Conservation (phyloP, 2,797 vertebrate species). For the Pseudocheirus occidentalis region DNA sequence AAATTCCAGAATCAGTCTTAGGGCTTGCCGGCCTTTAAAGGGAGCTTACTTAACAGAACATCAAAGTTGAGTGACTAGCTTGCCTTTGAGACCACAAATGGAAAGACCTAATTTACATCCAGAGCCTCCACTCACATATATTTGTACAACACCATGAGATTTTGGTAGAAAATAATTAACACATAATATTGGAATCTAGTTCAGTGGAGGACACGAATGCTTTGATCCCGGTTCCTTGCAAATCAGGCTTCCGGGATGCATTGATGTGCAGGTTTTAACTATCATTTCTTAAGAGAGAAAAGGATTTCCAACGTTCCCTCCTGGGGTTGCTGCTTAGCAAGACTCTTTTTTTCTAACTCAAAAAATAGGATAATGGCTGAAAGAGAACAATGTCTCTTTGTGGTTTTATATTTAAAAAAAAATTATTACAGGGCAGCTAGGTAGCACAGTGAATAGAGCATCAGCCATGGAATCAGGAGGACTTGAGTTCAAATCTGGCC, state of each 20-base stretch:
- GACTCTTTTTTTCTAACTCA: slow-evolving; percentile 22
- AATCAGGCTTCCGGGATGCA: slow-evolving; percentile 19
- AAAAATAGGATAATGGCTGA: not conserved
- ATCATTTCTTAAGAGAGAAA: slow-evolving; percentile 42
- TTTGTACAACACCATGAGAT: not conserved
- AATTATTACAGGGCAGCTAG: too few relatives aligned
- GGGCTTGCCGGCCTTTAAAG: slow-evolving; percentile 26
- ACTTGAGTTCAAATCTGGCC: too few relatives aligned
- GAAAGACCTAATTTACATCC: slow-evolving; percentile 41
- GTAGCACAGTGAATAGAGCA: too few relatives aligned
- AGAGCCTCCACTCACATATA: slow-evolving; percentile 15
- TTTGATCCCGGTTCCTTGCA: slow-evolving; percentile 45
- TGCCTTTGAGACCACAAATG: slow-evolving; percentile 14
- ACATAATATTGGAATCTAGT: slow-evolving; percentile 62
- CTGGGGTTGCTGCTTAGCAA: not conserved
- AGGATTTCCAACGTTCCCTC: slow-evolving; percentile 46
- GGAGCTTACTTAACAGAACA: slow-evolving; percentile 41
- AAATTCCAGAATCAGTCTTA: slow-evolving; percentile 10
- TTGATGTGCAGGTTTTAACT: slow-evolving; percentile 46
- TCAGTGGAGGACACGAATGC: slow-evolving; percentile 42
- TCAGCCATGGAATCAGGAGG: too few relatives aligned
- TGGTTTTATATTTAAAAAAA: slow-evolving; percentile 29
- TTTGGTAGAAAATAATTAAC: slow-evolving; percentile 65
- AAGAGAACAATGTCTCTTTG: slow-evolving; percentile 39
- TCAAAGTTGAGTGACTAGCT: slow-evolving; percentile 42